Conservation (phyloP, 2,888 invertebrate genomes). For the Eristalis arbustorum region DNA sequence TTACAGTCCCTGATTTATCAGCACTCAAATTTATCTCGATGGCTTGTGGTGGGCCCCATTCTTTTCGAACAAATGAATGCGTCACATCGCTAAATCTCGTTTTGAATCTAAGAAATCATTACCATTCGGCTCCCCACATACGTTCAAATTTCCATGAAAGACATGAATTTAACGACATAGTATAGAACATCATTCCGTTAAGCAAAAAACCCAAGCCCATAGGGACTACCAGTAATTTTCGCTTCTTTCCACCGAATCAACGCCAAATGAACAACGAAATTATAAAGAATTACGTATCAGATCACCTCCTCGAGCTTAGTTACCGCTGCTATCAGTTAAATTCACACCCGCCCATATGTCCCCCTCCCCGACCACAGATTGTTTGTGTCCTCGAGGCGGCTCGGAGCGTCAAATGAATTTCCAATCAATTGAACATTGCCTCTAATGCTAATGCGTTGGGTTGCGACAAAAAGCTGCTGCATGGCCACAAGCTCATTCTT, state of each 20-base stretch:
- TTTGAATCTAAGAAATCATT: too few species aligned
- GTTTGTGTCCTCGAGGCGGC: background rate
- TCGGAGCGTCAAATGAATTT: background rate
- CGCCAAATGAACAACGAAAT: background rate
- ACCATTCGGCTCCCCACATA: too few species aligned
- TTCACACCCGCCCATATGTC: background rate
- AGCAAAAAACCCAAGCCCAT: too few species aligned
- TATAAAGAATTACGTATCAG: background rate
- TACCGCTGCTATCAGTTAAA: background rate
- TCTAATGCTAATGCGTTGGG: constrained; percentile 4
- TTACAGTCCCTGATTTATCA: too few species aligned
- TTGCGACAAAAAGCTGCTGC: background rate
- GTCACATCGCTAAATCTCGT: too few species aligned
- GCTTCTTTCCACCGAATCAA: background rate
- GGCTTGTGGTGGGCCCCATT: too few species aligned
- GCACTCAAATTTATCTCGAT: too few species aligned
- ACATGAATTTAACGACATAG: too few species aligned
- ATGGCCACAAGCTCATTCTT: constrained; percentile 3
- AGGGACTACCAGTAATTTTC: too few species aligned
- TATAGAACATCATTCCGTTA: background rate
- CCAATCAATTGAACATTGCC: constrained; percentile 25
- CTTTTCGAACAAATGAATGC: too few species aligned
- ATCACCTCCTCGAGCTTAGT: background rate
- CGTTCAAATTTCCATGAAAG: too few species aligned
- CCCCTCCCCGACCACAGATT: background rate